phyloP scores from a whole-genome alignment of 2,113 vertebrate genomes.

The Maccullochella peelii region DNA sequence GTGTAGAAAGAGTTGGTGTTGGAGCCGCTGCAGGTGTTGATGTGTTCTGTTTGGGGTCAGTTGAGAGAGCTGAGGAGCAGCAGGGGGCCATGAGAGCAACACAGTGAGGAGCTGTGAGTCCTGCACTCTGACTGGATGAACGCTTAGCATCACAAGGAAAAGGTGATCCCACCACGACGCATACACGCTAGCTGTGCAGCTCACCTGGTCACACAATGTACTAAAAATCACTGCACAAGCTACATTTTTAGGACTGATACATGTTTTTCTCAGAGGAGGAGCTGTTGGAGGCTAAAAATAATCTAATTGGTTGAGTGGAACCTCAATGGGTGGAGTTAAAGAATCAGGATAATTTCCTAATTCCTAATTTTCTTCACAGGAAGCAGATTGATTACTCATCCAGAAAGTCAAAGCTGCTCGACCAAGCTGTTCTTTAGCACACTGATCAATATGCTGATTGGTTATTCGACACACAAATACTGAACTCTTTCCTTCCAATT shows the following conservation, averaged over 20 bases:
- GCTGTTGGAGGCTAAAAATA: not conserved
- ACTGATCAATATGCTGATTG: conserved; percentile 44
- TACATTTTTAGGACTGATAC: not conserved
- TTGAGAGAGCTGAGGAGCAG: conserved; percentile 1
- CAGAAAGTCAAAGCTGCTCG: conserved; percentile 1
- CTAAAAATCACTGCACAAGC: not conserved
- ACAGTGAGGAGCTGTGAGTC: conserved; percentile 29
- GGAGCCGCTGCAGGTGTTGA: not conserved
- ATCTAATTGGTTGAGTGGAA: not conserved
- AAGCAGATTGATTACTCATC: conserved; percentile 2
- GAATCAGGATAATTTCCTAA: conserved; percentile 6
- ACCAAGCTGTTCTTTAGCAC: conserved; percentile 19
- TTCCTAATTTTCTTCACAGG: conserved; percentile 22
- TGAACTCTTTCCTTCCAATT: conserved; percentile 19
- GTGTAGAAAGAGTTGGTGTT: not conserved
- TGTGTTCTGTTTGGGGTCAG: conserved; percentile 19
- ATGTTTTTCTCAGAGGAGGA: not conserved
- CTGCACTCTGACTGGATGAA: not conserved
- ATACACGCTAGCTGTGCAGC: not conserved
- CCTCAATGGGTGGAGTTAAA: not conserved
- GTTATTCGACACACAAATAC: conserved; percentile 11
- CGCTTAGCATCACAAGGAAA: conserved; percentile 11
- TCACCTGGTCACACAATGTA: not conserved
- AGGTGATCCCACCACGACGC: not conserved
- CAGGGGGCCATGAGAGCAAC: conserved; percentile 22